A percentile compares a stretch with the other conserved stretches of the same genome.
Conservation (phyloP, 2,797 vertebrate species). For the Miichthys miiuy region DNA sequence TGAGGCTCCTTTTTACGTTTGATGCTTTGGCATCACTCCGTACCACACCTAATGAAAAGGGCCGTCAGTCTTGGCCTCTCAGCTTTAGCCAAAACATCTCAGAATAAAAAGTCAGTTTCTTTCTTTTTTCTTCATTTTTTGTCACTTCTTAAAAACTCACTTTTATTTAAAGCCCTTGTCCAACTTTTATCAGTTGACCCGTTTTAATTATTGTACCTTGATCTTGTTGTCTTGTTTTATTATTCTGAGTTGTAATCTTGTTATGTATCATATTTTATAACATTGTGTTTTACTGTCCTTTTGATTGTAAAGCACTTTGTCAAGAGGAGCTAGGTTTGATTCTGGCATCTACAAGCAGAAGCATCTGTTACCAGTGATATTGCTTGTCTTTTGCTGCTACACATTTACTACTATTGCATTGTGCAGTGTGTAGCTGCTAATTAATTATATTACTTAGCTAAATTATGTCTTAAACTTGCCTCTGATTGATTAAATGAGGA, state of each 20-base stretch:
- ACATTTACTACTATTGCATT: conserved; percentile 5
- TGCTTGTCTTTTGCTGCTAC: conserved; percentile 2
- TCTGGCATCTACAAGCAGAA: not conserved
- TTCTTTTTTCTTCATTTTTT: not conserved
- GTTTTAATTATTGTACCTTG: not conserved
- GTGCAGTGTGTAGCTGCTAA: not conserved
- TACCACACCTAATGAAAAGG: not conserved
- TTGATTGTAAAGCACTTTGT: not conserved
- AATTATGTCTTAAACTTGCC: not conserved
- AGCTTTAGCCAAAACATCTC: not conserved
- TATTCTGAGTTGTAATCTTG: not conserved
- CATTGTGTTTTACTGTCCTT: not conserved
- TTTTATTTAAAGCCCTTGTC: not conserved
- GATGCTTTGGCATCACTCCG: not conserved
- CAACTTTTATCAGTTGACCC: not conserved
- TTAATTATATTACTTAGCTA: not conserved
- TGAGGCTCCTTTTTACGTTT: not conserved
- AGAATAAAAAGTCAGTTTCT: not conserved
- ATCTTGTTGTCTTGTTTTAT: not conserved
- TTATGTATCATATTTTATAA: conserved; percentile 7
- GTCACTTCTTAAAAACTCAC: not conserved
- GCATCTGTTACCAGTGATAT: not conserved
- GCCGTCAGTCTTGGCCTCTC: not conserved
- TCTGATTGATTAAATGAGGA: conserved; percentile 9
- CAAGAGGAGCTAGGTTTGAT: not conserved